Base-by-base conservation (phyloP, 2,797 vertebrate genomes). In the Spheniscus humboldti region DNA sequence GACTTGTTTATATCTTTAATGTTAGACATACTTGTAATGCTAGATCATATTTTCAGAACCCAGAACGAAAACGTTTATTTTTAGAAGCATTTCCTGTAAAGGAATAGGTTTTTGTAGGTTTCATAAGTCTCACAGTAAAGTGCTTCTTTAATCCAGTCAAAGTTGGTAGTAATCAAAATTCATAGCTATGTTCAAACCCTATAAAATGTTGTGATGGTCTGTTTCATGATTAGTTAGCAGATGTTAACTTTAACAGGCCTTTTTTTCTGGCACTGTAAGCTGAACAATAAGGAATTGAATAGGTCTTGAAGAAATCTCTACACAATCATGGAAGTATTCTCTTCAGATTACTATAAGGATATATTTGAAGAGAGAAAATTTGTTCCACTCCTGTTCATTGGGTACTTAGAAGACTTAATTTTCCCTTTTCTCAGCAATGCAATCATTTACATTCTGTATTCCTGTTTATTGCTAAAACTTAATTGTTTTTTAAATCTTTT, bases 251-350 rank as follows among this genome's bases (percentile, higher is more conserved):
- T 94, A 96, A 95, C 97, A 93, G 94, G 92, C 92, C 71, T 73
- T 93, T 96, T 93, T 93, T 84, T 90, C 91, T 95, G 94, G 68
- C 84, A 62, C 88, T 96, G 86, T 84, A 85, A 93, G 91, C 60
- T 86, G 92, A 97, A 97, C 96, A 96, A 96, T 97, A 92, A 96
- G 93, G 81, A 94, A 96, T 59, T 97, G 95, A 97, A 97, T 97
- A 94, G 84, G 73, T 97, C 90, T 95, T 97, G 94, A 97, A 90
- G 96, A 96, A 96, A 96, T 95, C 45, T 35, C 92, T 96, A 80
- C 96, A 96, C 96, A 97, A 97, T 96, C 92, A 94, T 82, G 90
- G 94, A 92, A 94, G 95, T 93, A 96, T 97, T 97, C 95, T 96
- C 91, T 94, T 93, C 89, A 96, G 92, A 96, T 97, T 95, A 95